Evolutionary conservation across 2,888 invertebrate genomes (phyloP), one percentile per base, ranked within the genome.

Genomic region (Drosophila formosana): DNA sequence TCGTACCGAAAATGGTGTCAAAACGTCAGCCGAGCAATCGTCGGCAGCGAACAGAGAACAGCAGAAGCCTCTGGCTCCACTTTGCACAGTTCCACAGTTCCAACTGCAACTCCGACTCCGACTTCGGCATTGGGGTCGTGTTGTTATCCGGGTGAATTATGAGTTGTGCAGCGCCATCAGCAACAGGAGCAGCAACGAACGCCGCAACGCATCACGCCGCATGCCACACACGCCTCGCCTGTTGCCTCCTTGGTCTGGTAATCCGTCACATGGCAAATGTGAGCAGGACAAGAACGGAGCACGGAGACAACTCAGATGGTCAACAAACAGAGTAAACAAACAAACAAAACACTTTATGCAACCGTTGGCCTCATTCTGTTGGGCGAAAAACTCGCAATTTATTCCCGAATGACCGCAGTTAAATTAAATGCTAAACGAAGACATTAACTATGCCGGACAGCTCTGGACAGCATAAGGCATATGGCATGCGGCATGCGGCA

Each of bases 401-500:
- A 75, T 79, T 51, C 78, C 74, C 47, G 64, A 70, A 83, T 71
- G 80, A 83, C 83, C 89, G 75, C 89, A 85, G 82, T 80, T 78
- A 82, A 90, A 89, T 90, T 85, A 89, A 90, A 89, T 89, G 85
- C 82, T 87, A 88, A 90, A 87, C 82, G 85, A 78, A 89, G 82
- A 84, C 85, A 89, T 90, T 90, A 88, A 83, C 90, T 75, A 81
- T 77, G 77, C 78, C 81, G 82, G 80, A 78, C 60, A 64, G 18
- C 13, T n/a, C n/a, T 11, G 58, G 4, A 13, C 57, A 60, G 64
- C 9, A 50, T 25, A 9, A 50, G 41, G 50, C 32, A 47, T n/a
- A 8, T n/a, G n/a, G n/a, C n/a, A n/a, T n/a, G n/a, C n/a, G 39
- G 49, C 32, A 47, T n/a, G 32, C 9, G 32, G 32, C 32, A 32